Conservation (phyloP, 2,888 invertebrate species). For the Zootermopsis nevadensis region DNA sequence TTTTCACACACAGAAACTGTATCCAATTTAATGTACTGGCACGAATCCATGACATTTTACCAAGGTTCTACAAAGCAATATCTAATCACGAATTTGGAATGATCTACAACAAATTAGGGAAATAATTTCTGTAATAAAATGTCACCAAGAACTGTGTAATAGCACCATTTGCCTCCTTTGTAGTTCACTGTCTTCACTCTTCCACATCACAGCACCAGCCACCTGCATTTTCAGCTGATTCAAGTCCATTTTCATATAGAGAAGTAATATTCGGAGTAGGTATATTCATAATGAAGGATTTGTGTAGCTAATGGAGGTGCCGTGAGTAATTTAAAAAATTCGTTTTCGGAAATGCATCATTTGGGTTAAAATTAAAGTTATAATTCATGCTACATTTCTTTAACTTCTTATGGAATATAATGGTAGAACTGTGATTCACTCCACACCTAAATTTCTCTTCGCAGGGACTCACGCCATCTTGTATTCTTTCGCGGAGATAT, state of each 20-base stretch:
- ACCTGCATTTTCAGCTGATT: background rate
- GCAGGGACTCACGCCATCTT: constrained; percentile 28
- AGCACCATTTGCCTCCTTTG: too few species aligned
- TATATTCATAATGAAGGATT: background rate
- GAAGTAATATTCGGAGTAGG: background rate
- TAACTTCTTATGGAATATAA: background rate
- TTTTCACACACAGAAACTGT: constrained; percentile 72
- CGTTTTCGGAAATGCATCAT: background rate
- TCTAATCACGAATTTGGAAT: too few species aligned
- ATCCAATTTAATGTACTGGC: constrained; percentile 62
- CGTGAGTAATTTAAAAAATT: too few species aligned
- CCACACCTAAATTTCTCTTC: constrained; percentile 10
- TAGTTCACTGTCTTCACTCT: background rate
- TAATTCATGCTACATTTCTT: background rate
- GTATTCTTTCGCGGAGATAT: constrained; percentile 41
- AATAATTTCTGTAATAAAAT: too few species aligned
- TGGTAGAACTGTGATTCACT: background rate
- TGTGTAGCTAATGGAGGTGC: background rate
- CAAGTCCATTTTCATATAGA: background rate
- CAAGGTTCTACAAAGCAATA: background rate
- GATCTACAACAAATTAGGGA: too few species aligned
- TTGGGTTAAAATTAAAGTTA: background rate
- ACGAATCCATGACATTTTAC: constrained; percentile 61
- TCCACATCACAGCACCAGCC: background rate
- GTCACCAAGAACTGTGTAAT: too few species aligned